Evolutionary conservation across 2,113 vertebrate genomes (phyloP).

Genomic region (Rhynchomys soricoides): DNA sequence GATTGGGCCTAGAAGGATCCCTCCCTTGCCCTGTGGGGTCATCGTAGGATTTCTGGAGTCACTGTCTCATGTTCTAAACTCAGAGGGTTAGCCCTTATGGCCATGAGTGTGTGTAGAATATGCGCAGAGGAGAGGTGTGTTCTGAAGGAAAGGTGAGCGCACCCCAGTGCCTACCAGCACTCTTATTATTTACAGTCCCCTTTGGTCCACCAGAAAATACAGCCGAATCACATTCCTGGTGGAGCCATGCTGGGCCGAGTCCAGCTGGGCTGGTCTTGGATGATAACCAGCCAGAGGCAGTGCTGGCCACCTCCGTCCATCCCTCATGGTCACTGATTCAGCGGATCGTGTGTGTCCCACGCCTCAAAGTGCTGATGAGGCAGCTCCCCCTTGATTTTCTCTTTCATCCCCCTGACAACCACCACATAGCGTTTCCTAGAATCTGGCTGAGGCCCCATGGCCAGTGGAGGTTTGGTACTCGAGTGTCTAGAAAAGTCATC

Average conservation of each 20-base stretch:
- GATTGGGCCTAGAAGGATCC: background rate
- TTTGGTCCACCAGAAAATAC: conserved; percentile 6
- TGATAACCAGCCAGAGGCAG: background rate
- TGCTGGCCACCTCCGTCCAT: conserved; percentile 64
- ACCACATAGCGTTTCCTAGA: conserved; percentile 68
- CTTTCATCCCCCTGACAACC: conserved; percentile 57
- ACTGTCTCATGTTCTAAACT: background rate
- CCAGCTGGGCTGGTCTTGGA: conserved; percentile 31
- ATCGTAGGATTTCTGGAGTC: background rate
- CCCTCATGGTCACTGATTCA: conserved; percentile 74
- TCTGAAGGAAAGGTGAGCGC: background rate
- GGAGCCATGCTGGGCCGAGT: background rate
- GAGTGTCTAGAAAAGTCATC: conserved; percentile 42
- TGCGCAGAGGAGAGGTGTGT: background rate
- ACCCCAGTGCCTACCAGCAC: background rate
- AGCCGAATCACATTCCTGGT: background rate
- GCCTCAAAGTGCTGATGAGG: conserved; percentile 79
- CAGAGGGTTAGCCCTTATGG: background rate
- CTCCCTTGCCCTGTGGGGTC: background rate
- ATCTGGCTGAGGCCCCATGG: conserved; percentile 39
- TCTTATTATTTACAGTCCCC: background rate
- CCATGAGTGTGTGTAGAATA: background rate
- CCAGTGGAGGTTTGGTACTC: background rate
- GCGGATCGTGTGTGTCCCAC: conserved; percentile 74
- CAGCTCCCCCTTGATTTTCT: conserved; percentile 64